Base-by-base conservation (phyloP, 1,140 invertebrate genomes). In the Drosophila takahashii region DNA sequence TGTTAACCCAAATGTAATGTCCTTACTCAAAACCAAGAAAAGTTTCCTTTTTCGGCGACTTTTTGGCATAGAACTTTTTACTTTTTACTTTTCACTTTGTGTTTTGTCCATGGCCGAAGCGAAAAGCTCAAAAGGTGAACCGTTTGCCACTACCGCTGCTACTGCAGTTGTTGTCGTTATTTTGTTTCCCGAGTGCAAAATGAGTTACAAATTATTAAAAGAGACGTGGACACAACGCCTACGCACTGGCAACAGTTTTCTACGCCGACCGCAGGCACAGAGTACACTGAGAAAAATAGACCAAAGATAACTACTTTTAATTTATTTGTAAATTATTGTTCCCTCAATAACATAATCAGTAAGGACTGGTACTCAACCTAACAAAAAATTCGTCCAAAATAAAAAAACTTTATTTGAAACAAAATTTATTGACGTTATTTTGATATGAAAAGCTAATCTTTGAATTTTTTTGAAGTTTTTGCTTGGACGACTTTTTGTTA, bases 161-260 rank as follows among this genome's bases (percentile, higher is more conserved):
- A 22, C 51, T 44, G 26, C 15, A 32, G 52, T 59, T 71, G 52
- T 60, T 56, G 76, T 58, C 57, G 77, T 73, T 84, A 62, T 77
- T 74, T 77, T 84, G 64, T 75, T 87, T 44, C 51, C 70, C 74
- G 58, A 86, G 81, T 86, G 70, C 61, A 87, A 86, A 86, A 86
- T 86, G 83, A 87, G 83, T 87, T 86, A 76, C 80, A 83, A 87
- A 87, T 86, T 86, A 87, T 87, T 65, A 81, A 86, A 87, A 86
- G 67, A 77, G 73, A 59, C 61, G 72, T 48, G 64, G 64, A 70
- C 66, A 69, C 42, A 48, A 37, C 52, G 51, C 60, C 73, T 58
- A 77, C 72, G 50, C 77, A 77, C 56, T 61, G 18, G 44, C 29
- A 78, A 72, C 36, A 61, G 51, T 60, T 77, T 66, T 53, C 26